A percentile compares a stretch with the other conserved stretches of the same genome.
Conservation (phyloP, 2,113 vertebrate species). For the Microcebus jonahi region DNA sequence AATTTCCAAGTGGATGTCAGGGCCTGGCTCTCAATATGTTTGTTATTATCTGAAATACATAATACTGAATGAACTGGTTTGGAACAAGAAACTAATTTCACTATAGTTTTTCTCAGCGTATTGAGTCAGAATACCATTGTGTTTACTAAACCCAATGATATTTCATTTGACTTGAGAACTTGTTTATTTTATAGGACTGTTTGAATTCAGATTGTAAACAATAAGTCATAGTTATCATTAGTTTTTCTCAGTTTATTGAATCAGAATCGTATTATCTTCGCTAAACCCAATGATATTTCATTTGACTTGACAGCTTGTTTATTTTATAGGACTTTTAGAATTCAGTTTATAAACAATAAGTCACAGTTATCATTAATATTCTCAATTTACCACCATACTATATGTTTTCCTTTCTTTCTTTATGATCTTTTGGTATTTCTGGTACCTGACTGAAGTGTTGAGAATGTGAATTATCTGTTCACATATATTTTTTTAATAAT, state of each 20-base stretch:
- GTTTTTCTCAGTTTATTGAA: not conserved
- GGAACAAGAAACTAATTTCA: not conserved
- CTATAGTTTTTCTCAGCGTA: not conserved
- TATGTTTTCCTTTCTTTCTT: not conserved
- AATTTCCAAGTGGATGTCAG: not conserved
- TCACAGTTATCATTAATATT: not conserved
- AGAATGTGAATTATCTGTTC: not conserved
- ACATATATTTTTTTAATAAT: constrained; percentile 8
- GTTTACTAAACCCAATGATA: not conserved
- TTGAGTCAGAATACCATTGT: not conserved
- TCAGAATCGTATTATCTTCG: too few species aligned
- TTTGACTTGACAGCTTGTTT: not conserved
- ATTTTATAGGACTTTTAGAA: constrained; percentile 12
- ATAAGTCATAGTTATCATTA: not conserved
- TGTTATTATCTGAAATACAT: not conserved
- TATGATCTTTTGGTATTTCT: constrained; percentile 29
- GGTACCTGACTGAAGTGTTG: not conserved
- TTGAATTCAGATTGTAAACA: constrained; percentile 24
- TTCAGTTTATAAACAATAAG: not conserved
- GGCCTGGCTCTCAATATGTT: not conserved
- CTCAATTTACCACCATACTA: not conserved
- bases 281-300: not conserved
- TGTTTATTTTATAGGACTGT: not conserved
- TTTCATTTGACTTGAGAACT: not conserved
- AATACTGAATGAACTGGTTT: not conserved